Evolutionary conservation across 2,797 vertebrate genomes (phyloP).

Genomic region (Urosaurus nigricauda): DNA sequence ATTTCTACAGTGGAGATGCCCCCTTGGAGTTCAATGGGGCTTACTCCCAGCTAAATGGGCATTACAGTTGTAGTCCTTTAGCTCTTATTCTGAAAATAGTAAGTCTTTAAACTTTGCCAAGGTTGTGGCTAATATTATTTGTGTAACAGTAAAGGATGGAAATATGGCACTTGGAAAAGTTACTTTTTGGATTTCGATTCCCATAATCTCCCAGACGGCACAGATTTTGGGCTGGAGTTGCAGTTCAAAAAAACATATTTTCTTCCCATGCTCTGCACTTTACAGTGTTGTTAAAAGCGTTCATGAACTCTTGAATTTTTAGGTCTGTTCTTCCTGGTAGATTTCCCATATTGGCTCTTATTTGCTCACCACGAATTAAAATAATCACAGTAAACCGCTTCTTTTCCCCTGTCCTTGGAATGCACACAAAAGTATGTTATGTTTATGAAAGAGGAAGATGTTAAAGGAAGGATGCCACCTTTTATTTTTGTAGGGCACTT

Average conservation of each 20-base stretch:
- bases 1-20: too few species aligned
- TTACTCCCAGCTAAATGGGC: not conserved
- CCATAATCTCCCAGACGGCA: too few species aligned
- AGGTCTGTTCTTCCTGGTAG: not conserved
- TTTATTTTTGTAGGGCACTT: not conserved
- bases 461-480: not conserved
- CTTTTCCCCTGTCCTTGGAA: not conserved
- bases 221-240: too few species aligned
- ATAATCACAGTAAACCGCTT: not conserved
- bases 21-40: not conserved
- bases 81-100: not conserved
- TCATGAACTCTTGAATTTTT: not conserved
- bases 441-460: not conserved
- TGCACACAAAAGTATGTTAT: not conserved
- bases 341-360: not conserved
- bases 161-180: too few species aligned
- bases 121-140: not conserved
- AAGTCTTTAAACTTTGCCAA: not conserved
- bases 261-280: too few species aligned
- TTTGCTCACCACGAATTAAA: not conserved
- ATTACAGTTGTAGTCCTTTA: not conserved
- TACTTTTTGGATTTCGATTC: too few species aligned
- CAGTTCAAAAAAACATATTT: too few species aligned
- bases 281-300: too few species aligned
- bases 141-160: not conserved